A percentile compares a stretch with the other conserved stretches of the same genome.
phyloP scores from a whole-genome alignment of 2,888 invertebrate genomes.

The Andrena dorsata region DNA sequence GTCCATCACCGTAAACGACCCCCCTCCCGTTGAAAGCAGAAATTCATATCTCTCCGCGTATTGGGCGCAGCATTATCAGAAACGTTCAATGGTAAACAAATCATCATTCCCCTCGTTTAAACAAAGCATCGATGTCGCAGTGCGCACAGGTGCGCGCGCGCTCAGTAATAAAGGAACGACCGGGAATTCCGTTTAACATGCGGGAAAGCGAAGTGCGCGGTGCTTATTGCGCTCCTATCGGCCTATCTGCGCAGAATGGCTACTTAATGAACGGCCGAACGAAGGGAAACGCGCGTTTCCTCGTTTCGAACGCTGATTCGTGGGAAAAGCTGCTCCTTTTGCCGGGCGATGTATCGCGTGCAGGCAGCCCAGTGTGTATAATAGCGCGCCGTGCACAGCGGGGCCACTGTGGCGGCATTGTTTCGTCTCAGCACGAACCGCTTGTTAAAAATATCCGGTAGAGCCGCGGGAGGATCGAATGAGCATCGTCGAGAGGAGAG shows the following conservation, averaged over 20 bases:
- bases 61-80: too few relatives aligned
- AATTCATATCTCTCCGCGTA: too few relatives aligned
- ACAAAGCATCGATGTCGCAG: neutral
- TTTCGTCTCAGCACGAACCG: constrained; percentile 73
- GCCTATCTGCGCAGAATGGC: constrained; percentile 4
- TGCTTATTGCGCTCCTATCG: constrained; percentile 35
- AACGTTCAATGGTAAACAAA: neutral
- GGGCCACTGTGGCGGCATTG: constrained; percentile 63
- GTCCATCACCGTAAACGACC: too few relatives aligned
- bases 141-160: constrained; percentile 1
- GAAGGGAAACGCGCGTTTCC: constrained; percentile 51
- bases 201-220: constrained; percentile 3
- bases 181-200: constrained; percentile 39
- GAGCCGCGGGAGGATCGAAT: constrained; percentile 52
- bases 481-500: constrained; percentile 29
- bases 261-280: constrained; percentile 20
- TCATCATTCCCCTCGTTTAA: neutral
- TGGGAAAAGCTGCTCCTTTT: constrained; percentile 44
- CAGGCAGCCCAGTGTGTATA: constrained; percentile 13
- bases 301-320: constrained; percentile 25
- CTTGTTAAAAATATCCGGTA: constrained; percentile 78
- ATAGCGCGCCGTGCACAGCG: constrained; percentile 27
- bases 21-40: too few relatives aligned
- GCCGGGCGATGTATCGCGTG: neutral
- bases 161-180: constrained; percentile 21